Percentiles rank a stretch among this genome's conserved stretches.
Evolutionary conservation across 2,888 invertebrate genomes (phyloP).

Genomic region (Drosophila engyochracea): DNA sequence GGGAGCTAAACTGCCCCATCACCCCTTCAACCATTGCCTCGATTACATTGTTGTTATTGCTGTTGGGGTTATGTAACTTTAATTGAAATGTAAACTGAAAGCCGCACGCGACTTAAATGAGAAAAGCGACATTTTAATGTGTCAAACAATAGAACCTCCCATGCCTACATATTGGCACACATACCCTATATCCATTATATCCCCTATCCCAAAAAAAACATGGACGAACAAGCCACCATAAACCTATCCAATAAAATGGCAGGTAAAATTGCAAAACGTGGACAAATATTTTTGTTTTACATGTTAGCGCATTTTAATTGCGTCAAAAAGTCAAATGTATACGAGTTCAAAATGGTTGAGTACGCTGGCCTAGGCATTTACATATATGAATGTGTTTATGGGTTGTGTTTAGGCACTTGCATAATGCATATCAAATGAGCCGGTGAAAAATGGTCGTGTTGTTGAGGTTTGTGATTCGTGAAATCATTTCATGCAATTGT

Average conservation of each 20-base stretch:
- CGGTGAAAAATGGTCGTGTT: constrained; percentile 33
- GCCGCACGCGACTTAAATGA: constrained; percentile 74
- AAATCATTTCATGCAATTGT: constrained; percentile 40
- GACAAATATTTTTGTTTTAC: constrained; percentile 50
- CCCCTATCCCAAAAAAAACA: too few species aligned
- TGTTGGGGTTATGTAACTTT: constrained; percentile 76
- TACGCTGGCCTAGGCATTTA: constrained; percentile 24
- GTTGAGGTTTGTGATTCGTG: constrained; percentile 25
- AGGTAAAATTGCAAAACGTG: constrained; percentile 30
- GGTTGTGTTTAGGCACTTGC: constrained; percentile 53
- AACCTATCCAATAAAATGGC: constrained; percentile 21
- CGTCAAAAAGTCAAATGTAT: constrained; percentile 73
- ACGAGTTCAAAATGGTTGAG: constrained; percentile 39
- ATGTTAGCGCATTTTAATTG: constrained; percentile 66
- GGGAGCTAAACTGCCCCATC: constrained; percentile 30
- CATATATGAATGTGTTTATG: constrained; percentile 67
- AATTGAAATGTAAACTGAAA: constrained; percentile 79
- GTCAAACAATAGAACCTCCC: constrained; percentile 58
- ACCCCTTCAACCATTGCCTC: not conserved
- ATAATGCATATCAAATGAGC: constrained; percentile 70
- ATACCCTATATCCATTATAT: not conserved
- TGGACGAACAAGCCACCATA: not conserved
- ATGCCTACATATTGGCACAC: constrained; percentile 8
- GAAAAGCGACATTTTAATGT: constrained; percentile 73
- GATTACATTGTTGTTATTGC: constrained; percentile 52